phyloP scores from a whole-genome alignment of 2,113 vertebrate species.

The Atlantisia rogersi region DNA sequence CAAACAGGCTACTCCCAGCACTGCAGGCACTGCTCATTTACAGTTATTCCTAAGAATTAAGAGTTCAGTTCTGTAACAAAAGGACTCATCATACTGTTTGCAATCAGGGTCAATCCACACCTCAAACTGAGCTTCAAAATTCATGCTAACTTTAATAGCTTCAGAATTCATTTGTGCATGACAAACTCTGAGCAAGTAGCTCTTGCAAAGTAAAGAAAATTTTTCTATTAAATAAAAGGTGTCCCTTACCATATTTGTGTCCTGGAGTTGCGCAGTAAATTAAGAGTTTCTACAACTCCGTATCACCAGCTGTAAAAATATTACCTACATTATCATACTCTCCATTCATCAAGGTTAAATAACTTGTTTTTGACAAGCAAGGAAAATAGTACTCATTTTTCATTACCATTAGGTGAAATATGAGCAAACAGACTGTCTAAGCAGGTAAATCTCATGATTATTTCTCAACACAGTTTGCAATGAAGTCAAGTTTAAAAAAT shows the following conservation, averaged over 20 bases:
- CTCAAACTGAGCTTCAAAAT: not conserved
- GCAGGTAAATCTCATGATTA: slow-evolving; percentile 15
- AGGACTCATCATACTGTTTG: rapidly evolving
- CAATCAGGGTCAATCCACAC: not conserved
- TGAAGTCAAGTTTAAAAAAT: not conserved
- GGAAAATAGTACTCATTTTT: slow-evolving; percentile 41
- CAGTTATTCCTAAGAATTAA: not conserved
- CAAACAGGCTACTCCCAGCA: not conserved
- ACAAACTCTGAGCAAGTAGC: not conserved
- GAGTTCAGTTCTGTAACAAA: not conserved
- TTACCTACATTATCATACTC: not conserved
- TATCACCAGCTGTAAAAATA: not conserved
- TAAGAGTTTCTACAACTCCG: not conserved
- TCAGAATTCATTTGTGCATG: not conserved
- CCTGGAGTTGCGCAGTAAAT: not conserved
- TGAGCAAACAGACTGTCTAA: not conserved
- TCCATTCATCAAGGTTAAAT: slow-evolving; percentile 13
- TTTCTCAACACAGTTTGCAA: not conserved
- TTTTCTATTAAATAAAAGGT: not conserved
- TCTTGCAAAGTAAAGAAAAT: not conserved
- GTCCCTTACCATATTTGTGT: not conserved
- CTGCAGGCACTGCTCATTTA: not conserved
- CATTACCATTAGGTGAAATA: slow-evolving; percentile 34
- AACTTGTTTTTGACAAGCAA: slow-evolving; percentile 8
- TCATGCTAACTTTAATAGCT: not conserved